Evolutionary conservation across 2,113 vertebrate genomes (phyloP).

Genomic region (Nibea albiflora): DNA sequence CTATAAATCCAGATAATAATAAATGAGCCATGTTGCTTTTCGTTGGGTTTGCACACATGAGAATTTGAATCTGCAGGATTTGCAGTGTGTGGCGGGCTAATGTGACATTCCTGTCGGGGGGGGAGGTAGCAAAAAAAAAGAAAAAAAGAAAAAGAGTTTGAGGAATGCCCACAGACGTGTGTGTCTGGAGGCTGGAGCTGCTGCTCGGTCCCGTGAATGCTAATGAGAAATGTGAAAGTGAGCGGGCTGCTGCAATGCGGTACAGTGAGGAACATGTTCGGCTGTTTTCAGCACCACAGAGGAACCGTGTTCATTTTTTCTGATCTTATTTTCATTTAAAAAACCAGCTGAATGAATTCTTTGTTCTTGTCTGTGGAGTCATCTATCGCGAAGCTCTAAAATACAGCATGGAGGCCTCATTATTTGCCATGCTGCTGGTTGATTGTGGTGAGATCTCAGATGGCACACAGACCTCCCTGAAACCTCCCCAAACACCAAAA

Average conservation of each 20-base stretch:
- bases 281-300: constrained; percentile 1
- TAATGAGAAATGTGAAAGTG: constrained; percentile 78
- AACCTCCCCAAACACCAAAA: background rate
- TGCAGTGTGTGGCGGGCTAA: background rate
- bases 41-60: background rate
- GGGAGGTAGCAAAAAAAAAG: background rate
- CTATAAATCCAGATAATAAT: background rate
- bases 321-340: background rate
- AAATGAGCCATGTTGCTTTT: background rate
- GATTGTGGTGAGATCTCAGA: background rate
- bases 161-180: constrained; percentile 59
- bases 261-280: constrained; percentile 64
- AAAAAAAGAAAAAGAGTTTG: constrained; percentile 7
- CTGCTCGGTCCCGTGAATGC: constrained; percentile 74
- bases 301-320: background rate
- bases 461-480: background rate
- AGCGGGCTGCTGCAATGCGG: constrained; percentile 86
- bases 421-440: background rate
- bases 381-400: background rate
- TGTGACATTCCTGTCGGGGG: constrained; percentile 2
- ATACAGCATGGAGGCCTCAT: constrained; percentile 26
- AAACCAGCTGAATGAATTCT: background rate
- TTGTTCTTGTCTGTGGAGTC: background rate
- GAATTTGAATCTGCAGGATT: background rate
- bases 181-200: constrained; percentile 55